Percentiles rank a stretch among this genome's conserved stretches.
phyloP scores from a whole-genome alignment of 30 jellyfish, hydroid and myxozoan species.

The Hydra vulgaris region DNA sequence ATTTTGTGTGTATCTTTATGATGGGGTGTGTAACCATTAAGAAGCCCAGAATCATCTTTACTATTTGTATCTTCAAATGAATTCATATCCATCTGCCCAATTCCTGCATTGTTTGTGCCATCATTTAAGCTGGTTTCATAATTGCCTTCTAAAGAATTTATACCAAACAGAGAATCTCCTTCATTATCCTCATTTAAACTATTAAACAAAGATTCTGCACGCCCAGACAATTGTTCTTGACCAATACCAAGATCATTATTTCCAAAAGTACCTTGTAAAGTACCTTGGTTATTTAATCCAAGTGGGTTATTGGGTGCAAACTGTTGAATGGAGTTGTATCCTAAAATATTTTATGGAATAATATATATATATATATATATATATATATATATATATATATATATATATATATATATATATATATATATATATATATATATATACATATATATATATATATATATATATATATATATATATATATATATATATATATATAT shows the following conservation, averaged over 20 bases:
- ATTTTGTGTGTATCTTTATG: constrained; percentile 13
- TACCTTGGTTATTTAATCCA: neutral
- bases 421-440: too few relatives aligned
- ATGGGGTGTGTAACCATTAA: neutral
- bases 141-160: constrained; percentile 25
- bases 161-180: constrained; percentile 17
- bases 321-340: neutral
- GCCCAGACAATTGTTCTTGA: neutral
- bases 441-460: too few relatives aligned
- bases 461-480: too few relatives aligned
- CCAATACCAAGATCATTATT: neutral
- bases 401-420: too few relatives aligned
- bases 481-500: too few relatives aligned
- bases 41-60: constrained; percentile 23
- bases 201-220: constrained; percentile 17
- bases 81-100: constrained; percentile 40
- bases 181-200: constrained; percentile 20
- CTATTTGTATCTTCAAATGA: constrained; percentile 41
- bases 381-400: too few relatives aligned
- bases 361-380: too few relatives aligned
- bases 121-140: constrained; percentile 13
- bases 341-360: neutral
- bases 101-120: constrained; percentile 12
- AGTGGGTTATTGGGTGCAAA: neutral
- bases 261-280: constrained; percentile 2